These are phyloP conservation scores for Drosophila cracens DNA, from an alignment of 2,888 invertebrate genomes.

Conservation along the genomic window DNA sequence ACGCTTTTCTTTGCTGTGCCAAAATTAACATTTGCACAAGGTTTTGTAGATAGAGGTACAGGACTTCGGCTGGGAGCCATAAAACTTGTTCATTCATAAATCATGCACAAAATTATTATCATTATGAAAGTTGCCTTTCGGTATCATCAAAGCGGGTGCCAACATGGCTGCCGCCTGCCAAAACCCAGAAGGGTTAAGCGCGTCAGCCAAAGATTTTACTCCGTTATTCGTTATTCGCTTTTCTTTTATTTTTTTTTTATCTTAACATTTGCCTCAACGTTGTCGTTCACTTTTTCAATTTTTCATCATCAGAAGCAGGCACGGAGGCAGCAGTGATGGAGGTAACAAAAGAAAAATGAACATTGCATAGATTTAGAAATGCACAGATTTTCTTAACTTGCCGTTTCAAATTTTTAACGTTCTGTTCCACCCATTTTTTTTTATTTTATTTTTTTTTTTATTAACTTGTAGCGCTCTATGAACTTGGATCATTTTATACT, in stretches of 20 bases:
- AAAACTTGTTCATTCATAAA: constrained; percentile 79
- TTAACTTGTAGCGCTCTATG: constrained; percentile 19
- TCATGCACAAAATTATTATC: constrained; percentile 80
- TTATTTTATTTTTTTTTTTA: constrained; percentile 13
- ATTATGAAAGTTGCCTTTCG: constrained; percentile 79
- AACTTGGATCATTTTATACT: constrained; percentile 73
- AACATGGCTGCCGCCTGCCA: constrained; percentile 39
- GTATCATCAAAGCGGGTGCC: constrained; percentile 58
- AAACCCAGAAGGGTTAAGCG: constrained; percentile 68
- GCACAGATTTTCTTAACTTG: constrained; percentile 63
- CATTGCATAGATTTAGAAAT: constrained; percentile 66
- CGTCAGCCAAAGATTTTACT: constrained; percentile 55
- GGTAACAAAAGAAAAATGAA: constrained; percentile 75
- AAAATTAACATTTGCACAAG: constrained; percentile 77
- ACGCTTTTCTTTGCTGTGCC: constrained; percentile 46
- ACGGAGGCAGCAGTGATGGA: constrained; percentile 25
- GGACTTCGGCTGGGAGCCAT: constrained; percentile 59
- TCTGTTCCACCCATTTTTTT: constrained; percentile 5
- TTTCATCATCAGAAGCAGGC: constrained; percentile 72
- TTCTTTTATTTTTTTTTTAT: constrained; percentile 4
- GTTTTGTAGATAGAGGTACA: constrained; percentile 54
- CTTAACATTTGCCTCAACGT: constrained; percentile 31
- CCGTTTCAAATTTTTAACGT: constrained; percentile 15
- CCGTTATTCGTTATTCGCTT: background rate
- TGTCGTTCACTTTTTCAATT: constrained; percentile 78